A percentile compares a stretch with the other conserved stretches of the same genome.
phyloP scores from a whole-genome alignment of 2,888 invertebrate genomes.

The Dryococelus australis region DNA sequence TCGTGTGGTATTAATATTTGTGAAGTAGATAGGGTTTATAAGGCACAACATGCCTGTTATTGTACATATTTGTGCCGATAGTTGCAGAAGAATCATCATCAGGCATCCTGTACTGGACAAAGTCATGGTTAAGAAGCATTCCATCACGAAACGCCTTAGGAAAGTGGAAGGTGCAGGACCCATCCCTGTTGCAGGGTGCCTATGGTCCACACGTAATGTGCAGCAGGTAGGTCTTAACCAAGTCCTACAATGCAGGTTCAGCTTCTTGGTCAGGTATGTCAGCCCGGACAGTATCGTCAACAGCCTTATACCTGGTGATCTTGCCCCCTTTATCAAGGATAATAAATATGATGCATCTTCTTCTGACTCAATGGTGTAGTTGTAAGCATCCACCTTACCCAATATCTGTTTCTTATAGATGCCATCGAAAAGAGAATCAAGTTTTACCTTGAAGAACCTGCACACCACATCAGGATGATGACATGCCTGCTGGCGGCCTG shows the following conservation, averaged over 20 bases:
- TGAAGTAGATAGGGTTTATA: conserved; percentile 53
- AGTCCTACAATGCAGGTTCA: conserved; percentile 38
- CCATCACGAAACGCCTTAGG: conserved; percentile 48
- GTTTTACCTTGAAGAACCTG: neutral
- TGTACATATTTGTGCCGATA: conserved; percentile 40
- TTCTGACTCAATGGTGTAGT: conserved; percentile 47
- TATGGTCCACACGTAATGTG: conserved; percentile 50
- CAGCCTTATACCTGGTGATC: conserved; percentile 41
- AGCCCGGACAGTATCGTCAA: conserved; percentile 22
- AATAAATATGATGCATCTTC: conserved; percentile 48
- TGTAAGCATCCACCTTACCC: neutral
- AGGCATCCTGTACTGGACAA: conserved; percentile 51
- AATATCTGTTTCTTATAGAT: neutral
- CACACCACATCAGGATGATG: neutral
- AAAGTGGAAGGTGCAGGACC: neutral
- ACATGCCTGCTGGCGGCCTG: neutral
- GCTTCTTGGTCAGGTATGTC: conserved; percentile 41
- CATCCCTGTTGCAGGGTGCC: conserved; percentile 36
- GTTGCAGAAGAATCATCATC: conserved; percentile 42
- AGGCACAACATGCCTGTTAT: conserved; percentile 55
- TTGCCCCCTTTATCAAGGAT: conserved; percentile 50
- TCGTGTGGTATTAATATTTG: conserved; percentile 54
- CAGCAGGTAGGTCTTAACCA: conserved; percentile 48
- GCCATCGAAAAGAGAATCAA: neutral
- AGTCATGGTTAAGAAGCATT: conserved; percentile 52